Evolutionary conservation across 2,797 vertebrate genomes (phyloP).

Genomic region (Rhyacichthys aspro): DNA sequence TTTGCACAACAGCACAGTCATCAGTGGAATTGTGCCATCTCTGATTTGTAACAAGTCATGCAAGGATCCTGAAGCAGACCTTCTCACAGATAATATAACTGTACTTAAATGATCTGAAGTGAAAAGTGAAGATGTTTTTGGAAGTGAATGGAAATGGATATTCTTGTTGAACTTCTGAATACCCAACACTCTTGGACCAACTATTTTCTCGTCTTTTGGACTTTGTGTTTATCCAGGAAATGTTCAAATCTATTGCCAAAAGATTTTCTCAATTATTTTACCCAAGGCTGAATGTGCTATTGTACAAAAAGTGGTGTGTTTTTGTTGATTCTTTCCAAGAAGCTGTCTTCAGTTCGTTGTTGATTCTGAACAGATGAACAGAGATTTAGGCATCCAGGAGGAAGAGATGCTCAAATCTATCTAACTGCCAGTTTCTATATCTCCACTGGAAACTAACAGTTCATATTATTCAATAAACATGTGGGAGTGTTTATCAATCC

Average conservation of each 20-base stretch:
- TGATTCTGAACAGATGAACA: constrained; percentile 5
- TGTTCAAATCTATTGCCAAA: not conserved
- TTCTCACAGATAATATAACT: no score
- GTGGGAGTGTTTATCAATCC: not conserved
- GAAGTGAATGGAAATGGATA: no score
- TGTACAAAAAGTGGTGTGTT: not conserved
- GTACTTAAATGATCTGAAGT: no score
- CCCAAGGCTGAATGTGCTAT: constrained; percentile 10
- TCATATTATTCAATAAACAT: no score
- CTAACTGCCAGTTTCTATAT: not conserved
- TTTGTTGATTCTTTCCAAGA: constrained; percentile 27
- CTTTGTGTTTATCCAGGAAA: not conserved
- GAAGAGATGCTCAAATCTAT: not conserved
- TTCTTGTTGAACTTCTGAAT: no score
- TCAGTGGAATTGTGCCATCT: no score
- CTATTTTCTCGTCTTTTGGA: not conserved
- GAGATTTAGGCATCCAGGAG: not conserved
- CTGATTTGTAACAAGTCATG: no score
- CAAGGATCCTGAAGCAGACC: no score
- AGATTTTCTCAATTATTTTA: not conserved
- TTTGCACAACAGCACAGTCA: no score
- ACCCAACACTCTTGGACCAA: no score
- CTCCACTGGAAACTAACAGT: constrained; percentile 8
- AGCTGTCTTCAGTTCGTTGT: constrained; percentile 7
- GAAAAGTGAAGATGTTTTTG: not conserved